Evolutionary conservation across 2,888 invertebrate genomes (phyloP).

Genomic region (Drosophila cracens): DNA sequence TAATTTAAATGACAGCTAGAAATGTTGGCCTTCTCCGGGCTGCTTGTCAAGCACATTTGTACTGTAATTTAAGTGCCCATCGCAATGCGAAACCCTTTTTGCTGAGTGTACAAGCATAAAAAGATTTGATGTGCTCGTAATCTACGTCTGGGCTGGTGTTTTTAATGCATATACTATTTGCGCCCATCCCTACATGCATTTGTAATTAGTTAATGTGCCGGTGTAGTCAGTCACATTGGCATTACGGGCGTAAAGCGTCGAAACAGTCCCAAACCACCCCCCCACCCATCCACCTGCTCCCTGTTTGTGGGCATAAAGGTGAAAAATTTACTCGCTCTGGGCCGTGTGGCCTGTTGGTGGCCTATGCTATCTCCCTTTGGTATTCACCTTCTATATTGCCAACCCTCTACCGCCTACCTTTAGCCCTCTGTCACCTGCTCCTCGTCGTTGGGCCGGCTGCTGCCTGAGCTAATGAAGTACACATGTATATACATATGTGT

Average conservation of each 20-base stretch:
- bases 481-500: slow-evolving; percentile 13
- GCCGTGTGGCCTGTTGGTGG: slow-evolving; percentile 17
- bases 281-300: not conserved
- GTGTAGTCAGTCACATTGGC: slow-evolving; percentile 56
- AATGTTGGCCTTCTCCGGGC: slow-evolving; percentile 1
- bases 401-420: not conserved
- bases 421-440: not conserved
- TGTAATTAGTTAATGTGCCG: slow-evolving; percentile 75
- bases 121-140: slow-evolving; percentile 54
- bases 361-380: slow-evolving; percentile 38
- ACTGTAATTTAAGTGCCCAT: slow-evolving; percentile 15
- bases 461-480: slow-evolving; percentile 71
- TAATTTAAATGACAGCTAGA: not conserved
- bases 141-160: slow-evolving; percentile 50
- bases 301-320: slow-evolving; percentile 21
- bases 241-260: slow-evolving; percentile 43
- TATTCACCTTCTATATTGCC: slow-evolving; percentile 13
- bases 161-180: slow-evolving; percentile 10
- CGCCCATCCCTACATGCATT: slow-evolving; percentile 35
- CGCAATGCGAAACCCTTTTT: not conserved
- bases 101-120: slow-evolving; percentile 19
- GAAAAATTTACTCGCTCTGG: slow-evolving; percentile 18
- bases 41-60: slow-evolving; percentile 3
- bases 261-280: slow-evolving; percentile 4
- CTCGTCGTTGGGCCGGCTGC: slow-evolving; percentile 42